A percentile compares a stretch with the other conserved stretches of the same genome.
Conservation (phyloP, 30 jellyfish, hydroid and myxozoan genomes). For the Rhopilema esculentum region DNA sequence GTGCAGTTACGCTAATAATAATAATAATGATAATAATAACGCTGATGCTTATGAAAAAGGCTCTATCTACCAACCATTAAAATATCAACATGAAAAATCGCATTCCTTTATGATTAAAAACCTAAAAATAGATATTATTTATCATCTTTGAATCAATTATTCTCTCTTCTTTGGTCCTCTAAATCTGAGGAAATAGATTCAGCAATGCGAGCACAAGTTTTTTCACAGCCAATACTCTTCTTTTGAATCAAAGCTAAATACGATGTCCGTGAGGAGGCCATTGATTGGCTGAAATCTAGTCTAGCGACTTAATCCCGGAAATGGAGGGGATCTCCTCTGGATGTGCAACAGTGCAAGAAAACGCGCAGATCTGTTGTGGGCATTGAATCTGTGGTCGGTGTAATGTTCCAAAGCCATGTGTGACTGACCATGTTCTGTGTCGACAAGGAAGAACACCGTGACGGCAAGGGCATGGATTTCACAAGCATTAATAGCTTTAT, state of each 20-base stretch:
- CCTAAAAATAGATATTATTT: not conserved
- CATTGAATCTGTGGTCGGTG: constrained; percentile 14
- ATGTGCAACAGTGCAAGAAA: not conserved
- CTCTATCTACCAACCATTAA: too few relatives aligned
- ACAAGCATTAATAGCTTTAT: not conserved
- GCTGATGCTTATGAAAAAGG: too few relatives aligned
- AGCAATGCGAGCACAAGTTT: too few relatives aligned
- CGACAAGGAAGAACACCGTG: not conserved
- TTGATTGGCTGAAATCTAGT: not conserved
- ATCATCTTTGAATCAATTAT: not conserved
- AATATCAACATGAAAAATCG: too few relatives aligned
- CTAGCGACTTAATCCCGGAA: constrained; percentile 26
- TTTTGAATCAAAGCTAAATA: not conserved
- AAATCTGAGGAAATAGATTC: too few relatives aligned
- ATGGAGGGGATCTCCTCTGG: constrained; percentile 9
- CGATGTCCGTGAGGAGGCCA: not conserved
- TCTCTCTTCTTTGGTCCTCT: not conserved
- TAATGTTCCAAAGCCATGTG: constrained; percentile 36
- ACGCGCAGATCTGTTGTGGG: not conserved
- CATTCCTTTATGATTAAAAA: not conserved
- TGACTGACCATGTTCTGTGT: not conserved
- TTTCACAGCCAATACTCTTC: not conserved
- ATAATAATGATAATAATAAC: too few relatives aligned
- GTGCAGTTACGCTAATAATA: too few relatives aligned
- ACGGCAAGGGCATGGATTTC: not conserved